Base-by-base conservation (phyloP, 2,888 invertebrate genomes). In the Cetonia aurata region DNA sequence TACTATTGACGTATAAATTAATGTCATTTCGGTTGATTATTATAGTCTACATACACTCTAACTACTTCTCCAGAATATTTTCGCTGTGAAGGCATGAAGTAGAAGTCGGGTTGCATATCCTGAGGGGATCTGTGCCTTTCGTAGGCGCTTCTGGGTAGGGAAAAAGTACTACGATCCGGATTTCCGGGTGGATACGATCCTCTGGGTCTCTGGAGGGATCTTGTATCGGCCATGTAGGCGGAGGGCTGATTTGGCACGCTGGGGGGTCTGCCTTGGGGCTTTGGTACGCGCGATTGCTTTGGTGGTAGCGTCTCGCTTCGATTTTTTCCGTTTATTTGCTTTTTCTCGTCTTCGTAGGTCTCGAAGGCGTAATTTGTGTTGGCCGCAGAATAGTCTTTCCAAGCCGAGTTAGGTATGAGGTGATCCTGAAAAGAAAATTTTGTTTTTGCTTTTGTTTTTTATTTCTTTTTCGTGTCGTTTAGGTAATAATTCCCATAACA, bases 61-160 rank as follows among this genome's bases (percentile, higher is more conserved):
- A 94, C 93, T 37, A 93, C 92, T 87, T 96, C 96, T 77, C 96
- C 96, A 79, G 96, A 95, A 85, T 96, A 96, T 85, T 96, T 96
- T 74, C 96, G 86, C 83, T 96, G 96, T 73, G 95, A 95, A 55
- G 96, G 96, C 96, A 96, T 96, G 84, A 96, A 96, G 86, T 96
- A 96, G 86, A 96, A 96, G 85, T 96, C 96, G 0, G 96, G 93
- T 78, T 92, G 91, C 74, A 90, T 86, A 83, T 82, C 85, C 71
- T 76, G 82, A 3, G 77, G 77, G 10, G 77, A 80, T 71, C 80
- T 77, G 60, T 81, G 82, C 70, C 78, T 84, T 67, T 82, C 86
- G 50, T 88, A 88, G 0, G 87, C 87, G 0, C 90, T 90, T 15
- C 94, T 88, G 0, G 95, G 95, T 68, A 95, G 84, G 0, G 94